These are phyloP conservation scores for Sebastes cheni DNA, from an alignment of 2,797 vertebrate species.

Conservation along the genomic window DNA sequence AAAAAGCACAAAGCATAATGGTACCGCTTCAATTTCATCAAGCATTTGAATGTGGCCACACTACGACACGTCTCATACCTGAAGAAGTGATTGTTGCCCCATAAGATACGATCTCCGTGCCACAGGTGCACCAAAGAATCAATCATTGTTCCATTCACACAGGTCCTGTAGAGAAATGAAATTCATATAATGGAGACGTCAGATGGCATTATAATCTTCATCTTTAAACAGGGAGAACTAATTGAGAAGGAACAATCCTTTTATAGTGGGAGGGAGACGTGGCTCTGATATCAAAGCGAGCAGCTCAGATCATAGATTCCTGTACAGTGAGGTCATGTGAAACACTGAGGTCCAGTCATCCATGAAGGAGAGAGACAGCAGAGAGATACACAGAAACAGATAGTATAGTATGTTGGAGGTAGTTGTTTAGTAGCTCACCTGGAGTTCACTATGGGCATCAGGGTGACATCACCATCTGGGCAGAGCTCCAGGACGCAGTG, in stretches of 20 bases:
- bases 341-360: conserved; percentile 58
- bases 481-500: conserved; percentile 93
- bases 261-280: conserved; percentile 36
- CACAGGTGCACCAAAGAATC: conserved; percentile 89
- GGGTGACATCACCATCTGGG: conserved; percentile 90
- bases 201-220: conserved; percentile 1
- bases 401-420: background rate
- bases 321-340: conserved; percentile 69
- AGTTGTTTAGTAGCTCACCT: conserved; percentile 80
- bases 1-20: too few relatives aligned
- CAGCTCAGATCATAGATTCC: conserved; percentile 61
- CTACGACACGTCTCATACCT: conserved; percentile 78
- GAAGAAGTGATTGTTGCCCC: conserved; percentile 99
- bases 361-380: conserved; percentile 35
- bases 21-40: rapidly evolving
- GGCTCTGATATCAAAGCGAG: conserved; percentile 65
- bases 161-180: conserved; percentile 83
- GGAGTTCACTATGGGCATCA: conserved; percentile 90
- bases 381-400: background rate
- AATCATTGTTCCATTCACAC: conserved; percentile 92
- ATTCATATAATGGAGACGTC: background rate
- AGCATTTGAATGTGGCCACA: background rate
- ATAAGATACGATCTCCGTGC: conserved; percentile 97
- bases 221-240: conserved; percentile 7
- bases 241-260: conserved; percentile 21